Evolutionary conservation across 2,888 invertebrate species (phyloP).

Genomic region (Lissonota sp.): DNA sequence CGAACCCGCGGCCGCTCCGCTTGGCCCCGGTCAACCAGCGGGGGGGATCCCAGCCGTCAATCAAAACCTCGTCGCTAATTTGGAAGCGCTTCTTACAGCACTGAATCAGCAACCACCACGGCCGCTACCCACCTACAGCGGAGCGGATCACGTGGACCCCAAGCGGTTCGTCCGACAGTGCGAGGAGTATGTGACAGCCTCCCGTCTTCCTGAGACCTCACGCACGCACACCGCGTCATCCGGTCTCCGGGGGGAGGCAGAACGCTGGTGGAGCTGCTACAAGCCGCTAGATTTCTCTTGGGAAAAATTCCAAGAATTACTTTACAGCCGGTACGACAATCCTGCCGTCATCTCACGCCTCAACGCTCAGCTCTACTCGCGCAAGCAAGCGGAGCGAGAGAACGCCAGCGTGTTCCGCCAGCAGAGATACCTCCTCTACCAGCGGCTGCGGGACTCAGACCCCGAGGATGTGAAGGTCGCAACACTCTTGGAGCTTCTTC

Average conservation of each 20-base stretch:
- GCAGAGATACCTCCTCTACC: not conserved
- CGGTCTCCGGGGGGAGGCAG: not conserved
- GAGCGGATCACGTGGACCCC: slow-evolving; percentile 16
- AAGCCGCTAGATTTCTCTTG: slow-evolving; percentile 1
- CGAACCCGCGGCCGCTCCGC: no score
- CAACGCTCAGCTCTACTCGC: slow-evolving; percentile 11
- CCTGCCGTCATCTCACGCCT: not conserved
- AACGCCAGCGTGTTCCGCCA: slow-evolving; percentile 2
- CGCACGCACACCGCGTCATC: not conserved
- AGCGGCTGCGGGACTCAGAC: not conserved
- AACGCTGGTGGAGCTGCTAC: slow-evolving; percentile 13
- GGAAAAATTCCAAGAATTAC: not conserved
- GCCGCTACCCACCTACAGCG: not conserved
- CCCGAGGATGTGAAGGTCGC: not conserved
- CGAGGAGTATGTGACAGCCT: not conserved
- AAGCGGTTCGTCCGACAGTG: not conserved
- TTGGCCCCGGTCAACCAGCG: not conserved
- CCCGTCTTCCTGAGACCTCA: not conserved
- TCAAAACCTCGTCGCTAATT: not conserved
- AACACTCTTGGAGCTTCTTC: not conserved
- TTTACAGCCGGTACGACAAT: not conserved
- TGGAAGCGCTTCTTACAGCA: not conserved
- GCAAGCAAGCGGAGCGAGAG: not conserved
- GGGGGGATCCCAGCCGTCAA: not conserved
- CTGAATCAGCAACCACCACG: not conserved